phyloP scores from a whole-genome alignment of 2,888 invertebrate genomes.

The Polyommatus iphigenia region DNA sequence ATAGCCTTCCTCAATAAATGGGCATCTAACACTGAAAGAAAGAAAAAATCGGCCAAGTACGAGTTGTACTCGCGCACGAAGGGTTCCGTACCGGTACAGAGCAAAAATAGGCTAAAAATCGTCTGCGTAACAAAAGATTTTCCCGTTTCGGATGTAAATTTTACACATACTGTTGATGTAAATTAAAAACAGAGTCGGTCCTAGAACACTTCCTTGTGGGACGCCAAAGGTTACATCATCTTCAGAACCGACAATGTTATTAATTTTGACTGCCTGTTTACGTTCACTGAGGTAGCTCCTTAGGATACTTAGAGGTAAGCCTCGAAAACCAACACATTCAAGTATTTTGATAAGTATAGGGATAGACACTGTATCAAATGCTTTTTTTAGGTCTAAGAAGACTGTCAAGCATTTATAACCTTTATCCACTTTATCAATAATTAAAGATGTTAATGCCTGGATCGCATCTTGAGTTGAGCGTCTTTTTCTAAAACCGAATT shows the following conservation, averaged over 20 bases:
- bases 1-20: not conserved
- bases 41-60: no score
- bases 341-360: conserved; percentile 19
- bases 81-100: no score
- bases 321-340: conserved; percentile 24
- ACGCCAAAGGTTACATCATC: not conserved
- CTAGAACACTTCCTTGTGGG: not conserved
- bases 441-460: conserved; percentile 29
- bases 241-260: conserved; percentile 11
- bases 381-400: conserved; percentile 12
- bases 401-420: conserved; percentile 33
- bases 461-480: conserved; percentile 34
- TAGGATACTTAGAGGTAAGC: conserved; percentile 17
- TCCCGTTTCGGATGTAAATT: not conserved
- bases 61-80: no score
- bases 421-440: conserved; percentile 31
- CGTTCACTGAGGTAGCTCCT: conserved; percentile 25
- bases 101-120: no score
- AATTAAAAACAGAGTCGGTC: conserved; percentile 8
- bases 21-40: no score
- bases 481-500: conserved; percentile 34
- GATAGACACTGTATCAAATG: conserved; percentile 22
- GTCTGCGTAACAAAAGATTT: conserved; percentile 17
- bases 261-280: conserved; percentile 34
- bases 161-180: not conserved